Conservation (phyloP, 2,113 vertebrate species). For the Aythya baeri region DNA sequence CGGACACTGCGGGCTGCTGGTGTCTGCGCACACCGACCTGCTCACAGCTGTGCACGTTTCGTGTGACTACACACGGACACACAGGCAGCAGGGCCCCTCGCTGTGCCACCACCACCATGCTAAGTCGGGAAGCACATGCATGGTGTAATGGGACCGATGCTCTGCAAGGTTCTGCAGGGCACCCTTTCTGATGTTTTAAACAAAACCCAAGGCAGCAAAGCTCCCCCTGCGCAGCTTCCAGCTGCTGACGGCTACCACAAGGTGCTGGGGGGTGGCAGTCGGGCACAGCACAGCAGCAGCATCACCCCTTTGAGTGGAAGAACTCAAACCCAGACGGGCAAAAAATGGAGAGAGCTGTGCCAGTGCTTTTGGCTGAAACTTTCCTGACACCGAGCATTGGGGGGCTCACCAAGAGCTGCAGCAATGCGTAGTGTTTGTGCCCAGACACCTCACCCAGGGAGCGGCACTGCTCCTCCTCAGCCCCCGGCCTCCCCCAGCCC, state of each 20-base stretch:
- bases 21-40: not conserved
- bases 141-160: too few relatives aligned
- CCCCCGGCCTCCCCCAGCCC: not conserved
- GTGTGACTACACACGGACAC: rapidly evolving
- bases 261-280: too few relatives aligned
- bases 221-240: not conserved
- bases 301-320: too few relatives aligned
- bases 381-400: too few relatives aligned
- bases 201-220: not conserved
- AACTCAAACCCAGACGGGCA: too few relatives aligned
- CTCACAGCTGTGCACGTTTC: not conserved
- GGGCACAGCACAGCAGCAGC: too few relatives aligned
- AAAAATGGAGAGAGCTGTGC: too few relatives aligned
- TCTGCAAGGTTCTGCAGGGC: not conserved
- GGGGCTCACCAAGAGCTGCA: too few relatives aligned
- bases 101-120: not conserved
- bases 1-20: not conserved
- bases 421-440: too few relatives aligned
- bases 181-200: too few relatives aligned
- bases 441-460: too few relatives aligned
- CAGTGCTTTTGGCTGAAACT: too few relatives aligned
- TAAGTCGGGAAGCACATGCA: rapidly evolving
- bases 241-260: not conserved
- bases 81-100: not conserved
- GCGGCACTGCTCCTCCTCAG: not conserved